Evolutionary conservation across 2,113 vertebrate genomes (phyloP).

Genomic region (Noctilio leporinus): DNA sequence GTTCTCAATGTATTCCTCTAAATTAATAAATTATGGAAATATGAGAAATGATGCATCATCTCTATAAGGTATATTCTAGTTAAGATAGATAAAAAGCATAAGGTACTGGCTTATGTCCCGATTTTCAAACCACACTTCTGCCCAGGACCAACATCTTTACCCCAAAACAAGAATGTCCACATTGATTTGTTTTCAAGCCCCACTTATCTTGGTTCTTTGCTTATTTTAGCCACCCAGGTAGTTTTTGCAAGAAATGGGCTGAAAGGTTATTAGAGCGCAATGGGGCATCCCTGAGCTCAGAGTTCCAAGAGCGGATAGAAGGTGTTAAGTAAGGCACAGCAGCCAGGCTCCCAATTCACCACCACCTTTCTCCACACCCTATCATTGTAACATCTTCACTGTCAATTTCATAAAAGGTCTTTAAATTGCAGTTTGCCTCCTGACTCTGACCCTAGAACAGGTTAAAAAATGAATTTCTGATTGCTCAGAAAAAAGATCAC

Average conservation of each 20-base stretch:
- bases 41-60: neutral
- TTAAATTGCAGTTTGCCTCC: neutral
- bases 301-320: neutral
- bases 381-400: neutral
- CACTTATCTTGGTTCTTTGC: neutral
- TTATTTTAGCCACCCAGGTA: neutral
- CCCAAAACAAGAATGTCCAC: neutral
- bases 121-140: neutral
- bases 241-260: neutral
- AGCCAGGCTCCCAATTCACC: neutral
- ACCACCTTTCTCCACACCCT: neutral
- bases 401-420: neutral
- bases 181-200: neutral
- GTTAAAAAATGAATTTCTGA: neutral
- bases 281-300: neutral
- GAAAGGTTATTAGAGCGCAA: neutral
- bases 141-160: neutral
- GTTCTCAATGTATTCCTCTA: neutral
- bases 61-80: neutral
- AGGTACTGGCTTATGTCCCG: neutral
- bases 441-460: neutral
- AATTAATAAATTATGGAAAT: neutral
- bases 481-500: neutral
- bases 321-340: neutral
- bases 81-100: neutral